Evolutionary conservation across 2,797 vertebrate species (phyloP), one percentile per base, ranked within the genome.

Genomic region (Stomatorhinus walkeri): DNA sequence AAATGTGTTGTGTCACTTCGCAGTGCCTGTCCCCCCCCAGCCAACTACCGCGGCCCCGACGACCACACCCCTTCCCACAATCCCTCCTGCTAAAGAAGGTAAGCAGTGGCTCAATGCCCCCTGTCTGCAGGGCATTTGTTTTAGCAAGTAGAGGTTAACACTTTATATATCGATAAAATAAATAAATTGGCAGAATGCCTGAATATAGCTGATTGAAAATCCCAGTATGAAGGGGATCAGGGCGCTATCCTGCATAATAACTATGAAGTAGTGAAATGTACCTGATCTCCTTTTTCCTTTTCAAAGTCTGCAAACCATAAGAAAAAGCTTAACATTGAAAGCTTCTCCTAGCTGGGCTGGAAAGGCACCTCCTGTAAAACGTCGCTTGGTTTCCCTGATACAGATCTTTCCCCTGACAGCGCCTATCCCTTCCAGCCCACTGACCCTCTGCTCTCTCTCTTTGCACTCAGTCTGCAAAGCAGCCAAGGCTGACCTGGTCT

Each of bases 401-500:
- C 64, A 32, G 64, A 72, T 36, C 28, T 14, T 72, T 14, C 64
- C 64, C 68, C 68, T 40, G n/a, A 46, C 7, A 12, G 79, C 2
- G 16, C 46, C 40, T 12, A 43, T n/a, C n/a, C 40, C 46, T 48
- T 19, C 79, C 43, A 83, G 19, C n/a, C 43, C 79, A n/a, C 79
- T 83, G 16, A 46, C 43, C 79, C 22, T 14, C 49, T 32, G 49
- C n/a, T 85, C 36, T 49, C 54, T 76, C 46, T 54, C 12, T n/a
- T n/a, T 85, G 51, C 79, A 46, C 90, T 61, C 89, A 98, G 98
- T 99, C 54, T 99, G 98, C 90, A 98, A 96, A 92, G 96, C 97
- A 4, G 97, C 98, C 87, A 98, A 96, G 91, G 98, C 98, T 0
- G 98, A 99, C 91, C 93, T 99, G 76, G 98, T 97, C 0, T 99